Conservation (phyloP, 2,888 invertebrate species). For the Hypercompe scribonia region DNA sequence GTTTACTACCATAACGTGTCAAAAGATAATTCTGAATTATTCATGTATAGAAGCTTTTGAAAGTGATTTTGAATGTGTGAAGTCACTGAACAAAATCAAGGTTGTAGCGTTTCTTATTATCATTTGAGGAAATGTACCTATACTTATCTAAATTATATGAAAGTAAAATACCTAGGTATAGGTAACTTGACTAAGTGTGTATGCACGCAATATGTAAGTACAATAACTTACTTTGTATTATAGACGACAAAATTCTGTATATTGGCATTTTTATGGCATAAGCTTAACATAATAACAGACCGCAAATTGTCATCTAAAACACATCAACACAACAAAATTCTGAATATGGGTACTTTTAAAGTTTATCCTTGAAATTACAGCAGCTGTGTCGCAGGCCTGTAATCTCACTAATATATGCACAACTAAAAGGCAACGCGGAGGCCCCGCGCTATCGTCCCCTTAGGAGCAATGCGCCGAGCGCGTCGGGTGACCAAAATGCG, state of each 20-base stretch:
- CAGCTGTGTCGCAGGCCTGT: slow-evolving; percentile 65
- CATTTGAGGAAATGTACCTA: background rate
- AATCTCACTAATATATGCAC: slow-evolving; percentile 82
- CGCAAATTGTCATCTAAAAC: slow-evolving; percentile 26
- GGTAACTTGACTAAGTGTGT: background rate
- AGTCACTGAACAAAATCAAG: too few relatives aligned
- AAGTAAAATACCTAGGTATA: background rate
- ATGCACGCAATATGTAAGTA: too few relatives aligned
- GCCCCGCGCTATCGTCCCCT: slow-evolving; percentile 65
- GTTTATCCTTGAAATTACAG: slow-evolving; percentile 77
- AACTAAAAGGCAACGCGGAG: slow-evolving; percentile 79
- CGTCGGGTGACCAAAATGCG: slow-evolving; percentile 67
- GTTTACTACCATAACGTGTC: too few relatives aligned
- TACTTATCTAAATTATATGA: too few relatives aligned
- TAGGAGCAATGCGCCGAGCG: slow-evolving; percentile 70
- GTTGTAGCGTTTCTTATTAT: too few relatives aligned
- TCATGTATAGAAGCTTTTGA: too few relatives aligned
- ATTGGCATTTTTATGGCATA: background rate
- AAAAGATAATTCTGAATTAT: too few relatives aligned
- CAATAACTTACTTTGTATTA: too few relatives aligned
- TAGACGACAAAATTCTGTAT: too few relatives aligned
- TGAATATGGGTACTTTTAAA: slow-evolving; percentile 69
- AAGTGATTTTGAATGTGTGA: too few relatives aligned
- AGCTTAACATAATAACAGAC: background rate
- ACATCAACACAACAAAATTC: slow-evolving; percentile 63